Evolutionary conservation across 2,888 invertebrate genomes (phyloP), one percentile per base, ranked within the genome.

Genomic region (Xestia xanthographa): DNA sequence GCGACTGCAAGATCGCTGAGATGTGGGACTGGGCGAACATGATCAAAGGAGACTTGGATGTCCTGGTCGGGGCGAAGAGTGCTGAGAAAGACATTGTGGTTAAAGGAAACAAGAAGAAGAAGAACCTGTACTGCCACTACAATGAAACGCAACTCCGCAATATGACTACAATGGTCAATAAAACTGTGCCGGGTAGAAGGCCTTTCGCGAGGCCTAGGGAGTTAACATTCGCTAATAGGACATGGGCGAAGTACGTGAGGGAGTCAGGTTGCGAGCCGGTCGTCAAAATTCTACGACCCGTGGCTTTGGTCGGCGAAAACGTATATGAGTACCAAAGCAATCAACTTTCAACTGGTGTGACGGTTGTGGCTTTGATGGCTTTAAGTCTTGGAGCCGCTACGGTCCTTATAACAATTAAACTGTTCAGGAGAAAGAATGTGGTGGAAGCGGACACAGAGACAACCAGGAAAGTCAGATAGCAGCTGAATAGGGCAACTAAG

Each of bases 1-100:
- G 98, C 88, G 97, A 97, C 86, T 98, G 98, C 86, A 97, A 97
- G 81, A 97, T 98, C 41, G 97, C 97, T 0, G 97, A 97, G 76
- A 97, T 98, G 95, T 98, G 98, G 98, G 97, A 97, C 86, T 98
- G 98, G 98, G 98, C 98, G 0, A 94, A 97, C 56, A 96, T 97
- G 92, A 97, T 97, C 53, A 97, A 97, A 88, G 97, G 97, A 20
- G 97, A 98, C 86, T 92, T 98, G 66, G 97, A 97, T 79, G 97
- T 98, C 45, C 94, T 98, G 53, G 96, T 97, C 29, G 98, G 98
- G 58, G 97, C 98, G 2, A 97, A 97, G 85, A 97, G 97, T 60
- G 97, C 97, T 8, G 97, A 97, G 60, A 97, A 97, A 82, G 97
- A 97, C 82, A 97, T 97, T 45, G 96, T 97, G 0, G 96, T 97